phyloP scores from a whole-genome alignment of 2,113 vertebrate species.

The Apeltes quadracus region DNA sequence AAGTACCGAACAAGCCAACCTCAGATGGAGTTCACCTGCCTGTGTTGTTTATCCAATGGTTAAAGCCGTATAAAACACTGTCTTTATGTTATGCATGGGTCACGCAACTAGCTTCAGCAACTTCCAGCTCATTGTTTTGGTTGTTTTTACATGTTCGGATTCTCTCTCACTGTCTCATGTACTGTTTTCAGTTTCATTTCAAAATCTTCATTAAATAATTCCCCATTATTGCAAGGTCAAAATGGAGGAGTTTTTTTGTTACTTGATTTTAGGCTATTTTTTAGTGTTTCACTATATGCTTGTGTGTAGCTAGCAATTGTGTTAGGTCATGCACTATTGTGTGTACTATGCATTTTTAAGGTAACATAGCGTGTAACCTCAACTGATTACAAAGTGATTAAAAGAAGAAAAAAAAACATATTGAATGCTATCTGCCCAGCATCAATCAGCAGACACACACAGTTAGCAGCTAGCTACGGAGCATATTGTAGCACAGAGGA shows the following conservation, averaged over 20 bases:
- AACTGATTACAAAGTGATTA: too few relatives aligned
- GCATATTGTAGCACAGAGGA: not conserved
- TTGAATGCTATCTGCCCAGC: not conserved
- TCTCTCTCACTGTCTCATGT: not conserved
- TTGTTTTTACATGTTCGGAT: not conserved
- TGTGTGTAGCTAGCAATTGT: too few relatives aligned
- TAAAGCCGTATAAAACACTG: slow-evolving; percentile 4
- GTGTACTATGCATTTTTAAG: too few relatives aligned
- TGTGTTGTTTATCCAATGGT: slow-evolving; percentile 5
- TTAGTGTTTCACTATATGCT: too few relatives aligned
- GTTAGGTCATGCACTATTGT: too few relatives aligned
- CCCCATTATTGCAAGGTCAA: too few relatives aligned
- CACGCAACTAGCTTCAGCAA: too few relatives aligned
- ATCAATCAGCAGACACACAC: not conserved
- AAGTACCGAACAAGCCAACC: slow-evolving; percentile 22
- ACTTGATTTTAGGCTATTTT: too few relatives aligned
- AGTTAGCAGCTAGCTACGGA: not conserved
- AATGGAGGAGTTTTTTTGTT: too few relatives aligned
- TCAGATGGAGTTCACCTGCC: not conserved
- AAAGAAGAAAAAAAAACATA: not conserved
- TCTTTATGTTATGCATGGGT: too few relatives aligned
- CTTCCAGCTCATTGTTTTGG: slow-evolving; percentile 8
- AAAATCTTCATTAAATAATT: too few relatives aligned
- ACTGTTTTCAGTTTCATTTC: not conserved
- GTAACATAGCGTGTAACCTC: too few relatives aligned